Base-by-base conservation (phyloP, 2,888 invertebrate species). In the Falcaria lacertinaria region DNA sequence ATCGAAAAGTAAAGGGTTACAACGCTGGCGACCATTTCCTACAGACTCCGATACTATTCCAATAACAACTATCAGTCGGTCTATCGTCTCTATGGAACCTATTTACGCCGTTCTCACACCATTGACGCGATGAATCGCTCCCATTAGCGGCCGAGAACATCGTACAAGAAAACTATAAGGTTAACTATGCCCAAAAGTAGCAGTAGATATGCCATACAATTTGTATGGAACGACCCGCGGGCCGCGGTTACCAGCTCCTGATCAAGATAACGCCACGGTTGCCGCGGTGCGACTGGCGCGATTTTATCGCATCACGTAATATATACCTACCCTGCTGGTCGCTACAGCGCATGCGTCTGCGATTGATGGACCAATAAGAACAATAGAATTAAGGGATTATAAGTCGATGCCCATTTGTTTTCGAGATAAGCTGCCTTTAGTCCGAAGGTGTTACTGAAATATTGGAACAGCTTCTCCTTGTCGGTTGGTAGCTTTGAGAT, bases 111-210 rank as follows among this genome's bases (percentile, higher is more conserved):
- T 74, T 75, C 71, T 75, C 75, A 72, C 79, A 75, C 76, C 74
- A 71, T 74, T 79, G 74, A 74, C 68, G 60, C 76, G 74, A 78
- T 72, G 80, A 78, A 80, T 79, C 77, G 77, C 60, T 69, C 80
- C 84, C 80, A 85, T 85, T 84, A 85, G 82, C 69, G 69, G 69
- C 62, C 54, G 54, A 65, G 76, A 75, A 76, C 78, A 75, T 76
- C 72, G 69, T 72, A 80, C 83, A 80, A 75, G 76, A 78, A 79
- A 77, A 79, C 80, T 81, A 77, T 80, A 80, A 81, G 84, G 83
- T 85, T 87, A 85, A 86, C 87, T 82, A 85, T 85, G 86, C 81
- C 87, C 87, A 86, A 87, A 85, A 84, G 74, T 73, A 85, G 85
- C 57, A 72, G 76, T 68, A 80, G 85, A 86, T 85, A 85, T 72